Evolutionary conservation across 2,113 vertebrate genomes (phyloP), one percentile per base, ranked within the genome.

Genomic region (Loxodonta africana): DNA sequence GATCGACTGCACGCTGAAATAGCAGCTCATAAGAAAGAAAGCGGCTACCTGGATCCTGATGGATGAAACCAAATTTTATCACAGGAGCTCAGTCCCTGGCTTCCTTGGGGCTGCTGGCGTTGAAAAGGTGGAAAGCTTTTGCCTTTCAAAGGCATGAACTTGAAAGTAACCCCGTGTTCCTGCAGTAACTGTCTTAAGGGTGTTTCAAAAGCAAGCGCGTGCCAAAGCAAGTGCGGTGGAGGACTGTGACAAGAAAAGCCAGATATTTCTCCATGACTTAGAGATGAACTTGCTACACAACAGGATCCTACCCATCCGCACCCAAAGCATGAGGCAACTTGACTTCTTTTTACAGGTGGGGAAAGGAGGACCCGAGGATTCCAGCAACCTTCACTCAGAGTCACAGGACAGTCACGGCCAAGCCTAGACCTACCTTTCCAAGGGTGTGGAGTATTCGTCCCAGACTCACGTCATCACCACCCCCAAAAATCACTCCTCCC

Each of bases 131-230:
- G 86, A 83, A 62, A 83, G 33, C 21, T 41, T 83, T 57, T 76
- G 37, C 74, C 53, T 96, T 95, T 95, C 91, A 95, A 96, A 97
- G 82, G 73, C 57, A 44, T 74, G 67, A 60, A 88, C 65, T 94
- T 91, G 88, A 95, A 95, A 91, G 95, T 67, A 18, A 67, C 51
- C 8, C 20, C 9, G 2, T 8, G 67, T 84, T 93, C 26, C 83
- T 18, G 28, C 14, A 20, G 46, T 25, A 85, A 65, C 60, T 5
- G 4, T 41, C 60, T 60, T 46, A 73, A 88, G 65, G 33, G 33
- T 33, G 76, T 84, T 80, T 90, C 25, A 69, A 84, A 93, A 95
- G 69, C 46, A 37, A 69, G 41, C n/a, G 62, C 41, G 37, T 26
- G 33, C 81, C 88, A 92, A 76, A 92, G 63, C 63, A 53, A 90